Base-by-base conservation (phyloP, 2,797 vertebrate genomes). In the Onychomys torridus region DNA sequence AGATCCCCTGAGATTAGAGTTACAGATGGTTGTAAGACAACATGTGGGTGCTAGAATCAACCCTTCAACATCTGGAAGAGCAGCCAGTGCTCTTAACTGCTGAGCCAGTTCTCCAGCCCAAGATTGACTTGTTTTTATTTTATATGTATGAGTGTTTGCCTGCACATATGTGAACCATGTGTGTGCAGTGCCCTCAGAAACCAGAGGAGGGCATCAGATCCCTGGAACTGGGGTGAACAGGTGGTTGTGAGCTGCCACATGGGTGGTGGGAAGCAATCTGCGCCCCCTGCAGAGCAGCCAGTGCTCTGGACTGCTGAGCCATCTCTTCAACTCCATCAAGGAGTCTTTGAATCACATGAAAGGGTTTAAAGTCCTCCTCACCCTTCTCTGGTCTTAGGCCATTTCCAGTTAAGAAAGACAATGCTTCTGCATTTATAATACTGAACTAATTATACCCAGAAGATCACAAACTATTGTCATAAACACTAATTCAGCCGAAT, bases 381-480 rank as follows among this genome's bases (percentile, higher is more conserved):
- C 8, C 37, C 25, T 14, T 90, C 25, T 92, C 65, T 97, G 73
- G 71, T 90, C 34, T 37, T 73, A 81, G 34, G 13, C 9, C 88
- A 73, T 69, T 97, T 94, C 84, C 34, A 76, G 92, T 65, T 71
- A 87, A 82, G 88, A 90, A 89, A 59, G 46, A 77, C 57, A 85
- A 84, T 63, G 32, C 94, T 73, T 93, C 86, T 78, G 49, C 34
- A 77, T 95, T 92, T 89, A 83, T n/a, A 94, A 65, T 34, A 77
- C 83, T 88, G 63, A 88, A 96, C 96, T 69, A 37, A 97, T 89
- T 95, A 95, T 52, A 94, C 76, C 59, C 52, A 91, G 46, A 89
- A 93, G 83, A 94, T 95, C 77, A 95, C 43, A 95, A 92, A 96
- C 69, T 49, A 79, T n/a, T n/a, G 71, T 85, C 77, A 89, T 86